Conservation (phyloP, 2,113 vertebrate genomes). For the Mustela lutreola region DNA sequence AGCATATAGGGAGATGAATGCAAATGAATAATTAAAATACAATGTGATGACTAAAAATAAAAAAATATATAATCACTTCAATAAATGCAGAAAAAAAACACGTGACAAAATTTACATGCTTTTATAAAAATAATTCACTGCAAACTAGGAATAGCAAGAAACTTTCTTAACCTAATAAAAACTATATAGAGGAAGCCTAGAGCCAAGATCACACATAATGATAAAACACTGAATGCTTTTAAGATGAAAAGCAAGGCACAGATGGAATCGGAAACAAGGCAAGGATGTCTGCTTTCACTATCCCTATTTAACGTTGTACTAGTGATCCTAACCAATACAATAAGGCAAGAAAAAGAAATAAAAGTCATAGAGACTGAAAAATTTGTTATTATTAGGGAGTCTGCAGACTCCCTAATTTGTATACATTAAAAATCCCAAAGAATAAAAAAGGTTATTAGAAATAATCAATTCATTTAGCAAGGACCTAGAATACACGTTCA, state of each 20-base stretch:
- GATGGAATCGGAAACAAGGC: not conserved
- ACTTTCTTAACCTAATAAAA: not conserved
- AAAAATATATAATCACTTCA: not conserved
- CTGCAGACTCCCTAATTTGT: not conserved
- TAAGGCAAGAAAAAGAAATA: not conserved
- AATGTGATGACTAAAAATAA: not conserved
- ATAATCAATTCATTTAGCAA: not conserved
- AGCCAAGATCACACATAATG: not conserved
- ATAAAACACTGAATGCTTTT: not conserved
- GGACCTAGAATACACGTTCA: not conserved
- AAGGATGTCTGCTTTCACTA: not conserved
- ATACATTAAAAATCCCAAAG: not conserved
- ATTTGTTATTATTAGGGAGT: too few species aligned
- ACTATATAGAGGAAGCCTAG: not conserved
- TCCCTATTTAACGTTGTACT: not conserved
- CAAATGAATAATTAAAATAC: conserved; percentile 1
- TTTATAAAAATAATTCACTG: not conserved
- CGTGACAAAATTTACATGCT: not conserved
- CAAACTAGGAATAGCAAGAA: not conserved
- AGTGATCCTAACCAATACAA: not conserved
- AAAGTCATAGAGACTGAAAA: not conserved
- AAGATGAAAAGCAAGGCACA: not conserved
- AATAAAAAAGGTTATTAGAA: not conserved
- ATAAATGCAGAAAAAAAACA: not conserved
- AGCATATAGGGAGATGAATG: not conserved